Evolutionary conservation across 2,797 vertebrate species (phyloP).

Genomic region (Ctenopoma kingsleyae): DNA sequence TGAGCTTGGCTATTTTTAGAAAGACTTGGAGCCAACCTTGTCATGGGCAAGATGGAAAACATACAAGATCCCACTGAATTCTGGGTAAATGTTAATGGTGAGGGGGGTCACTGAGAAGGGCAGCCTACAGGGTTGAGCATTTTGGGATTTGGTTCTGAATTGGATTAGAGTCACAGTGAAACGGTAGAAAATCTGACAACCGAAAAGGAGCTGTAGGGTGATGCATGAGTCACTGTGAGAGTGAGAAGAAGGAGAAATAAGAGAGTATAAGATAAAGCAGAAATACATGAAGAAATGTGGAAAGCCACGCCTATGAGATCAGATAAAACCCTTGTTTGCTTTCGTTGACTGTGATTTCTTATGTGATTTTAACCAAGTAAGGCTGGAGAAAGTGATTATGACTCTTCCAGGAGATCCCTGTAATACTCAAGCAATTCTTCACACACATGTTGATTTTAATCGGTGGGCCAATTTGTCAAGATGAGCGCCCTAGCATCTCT

Average conservation of each 20-base stretch:
- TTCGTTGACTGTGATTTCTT: constrained; percentile 45
- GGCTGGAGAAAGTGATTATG: constrained; percentile 42
- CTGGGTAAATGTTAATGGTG: constrained; percentile 61
- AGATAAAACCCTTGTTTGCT: constrained; percentile 54
- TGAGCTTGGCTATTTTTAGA: constrained; percentile 46
- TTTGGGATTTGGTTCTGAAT: constrained; percentile 77
- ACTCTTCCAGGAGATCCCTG: constrained; percentile 32
- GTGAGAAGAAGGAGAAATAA: constrained; percentile 42
- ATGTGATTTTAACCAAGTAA: constrained; percentile 39
- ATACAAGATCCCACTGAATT: constrained; percentile 48
- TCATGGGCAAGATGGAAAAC: constrained; percentile 48
- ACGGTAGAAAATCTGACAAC: constrained; percentile 71
- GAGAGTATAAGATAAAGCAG: constrained; percentile 46
- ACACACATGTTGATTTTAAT: constrained; percentile 50
- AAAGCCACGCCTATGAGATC: constrained; percentile 35
- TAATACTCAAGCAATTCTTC: constrained; percentile 16
- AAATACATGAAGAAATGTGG: constrained; percentile 62
- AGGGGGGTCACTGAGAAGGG: constrained; percentile 65
- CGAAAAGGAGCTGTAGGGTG: constrained; percentile 65
- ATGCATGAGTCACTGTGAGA: constrained; percentile 63
- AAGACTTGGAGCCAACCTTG: constrained; percentile 38
- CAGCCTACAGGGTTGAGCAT: constrained; percentile 62
- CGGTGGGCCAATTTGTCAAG: constrained; percentile 36
- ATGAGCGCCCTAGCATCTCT: constrained; percentile 31
- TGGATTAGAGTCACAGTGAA: constrained; percentile 72